Base-by-base conservation (phyloP, 2,888 invertebrate genomes). In the Argynnis bischoffii region DNA sequence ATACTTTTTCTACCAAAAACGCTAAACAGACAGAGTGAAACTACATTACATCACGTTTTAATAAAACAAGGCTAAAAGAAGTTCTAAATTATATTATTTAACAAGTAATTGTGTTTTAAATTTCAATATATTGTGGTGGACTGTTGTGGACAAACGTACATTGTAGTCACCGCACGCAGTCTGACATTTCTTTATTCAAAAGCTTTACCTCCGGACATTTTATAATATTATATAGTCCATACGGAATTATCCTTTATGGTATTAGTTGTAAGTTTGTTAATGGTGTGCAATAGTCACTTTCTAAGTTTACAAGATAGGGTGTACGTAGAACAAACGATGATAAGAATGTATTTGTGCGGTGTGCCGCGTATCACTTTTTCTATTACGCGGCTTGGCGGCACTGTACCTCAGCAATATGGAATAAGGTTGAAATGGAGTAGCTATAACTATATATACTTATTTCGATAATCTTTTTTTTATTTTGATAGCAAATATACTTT, bases 331-430 rank as follows among this genome's bases (percentile, higher is more conserved):
- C 79, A 77, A 79, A 81, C 78, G 79, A 78, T 81, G 84, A 85
- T 88, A 86, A 85, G 81, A 82, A 80, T 78, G 81, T 84, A 81
- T 80, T 81, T 78, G 85, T 87, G 90, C 83, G 90, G 89, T 87
- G 84, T 80, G 83, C 88, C 85, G 82, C 83, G 84, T 85, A 89
- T 87, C 87, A 88, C 84, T 91, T 91, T 91, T 90, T 90, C 90
- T 91, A 88, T 89, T 89, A 88, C 84, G 80, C 79, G 78, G 72
- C 75, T 75, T 77, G 77, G 70, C 81, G 76, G 77, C 77, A 76
- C 76, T 81, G 73, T 75, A 74, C 79, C 79, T 76, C 76, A 75
- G 74, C 76, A 72, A 69, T 74, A 71, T 69, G 56, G 77, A 72
- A 79, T 75, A 78, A 63, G 1, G 67, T 53, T 54, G 16, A 4